These are phyloP conservation scores for Drosophila insularis DNA, from an alignment of 1,140 invertebrate genomes.

Conservation along the genomic window DNA sequence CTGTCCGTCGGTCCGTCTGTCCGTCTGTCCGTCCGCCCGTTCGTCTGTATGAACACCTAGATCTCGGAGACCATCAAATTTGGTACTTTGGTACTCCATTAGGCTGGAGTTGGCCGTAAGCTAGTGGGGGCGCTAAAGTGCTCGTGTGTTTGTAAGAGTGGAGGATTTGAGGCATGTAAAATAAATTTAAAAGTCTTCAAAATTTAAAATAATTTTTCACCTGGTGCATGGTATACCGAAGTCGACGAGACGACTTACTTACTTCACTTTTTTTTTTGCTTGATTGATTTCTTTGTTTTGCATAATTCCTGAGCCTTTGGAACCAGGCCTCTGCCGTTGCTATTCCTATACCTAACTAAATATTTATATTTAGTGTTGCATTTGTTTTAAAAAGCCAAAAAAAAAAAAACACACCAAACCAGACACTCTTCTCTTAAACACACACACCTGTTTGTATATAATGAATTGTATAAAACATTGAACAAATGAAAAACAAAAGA, in stretches of 20 bases:
- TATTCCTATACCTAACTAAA: conserved; percentile 8
- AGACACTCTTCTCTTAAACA: background rate
- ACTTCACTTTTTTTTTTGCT: background rate
- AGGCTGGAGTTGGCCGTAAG: too few relatives aligned
- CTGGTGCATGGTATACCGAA: too few relatives aligned
- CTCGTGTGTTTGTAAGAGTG: too few relatives aligned
- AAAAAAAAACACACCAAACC: background rate
- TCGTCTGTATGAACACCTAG: too few relatives aligned
- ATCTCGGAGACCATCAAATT: too few relatives aligned
- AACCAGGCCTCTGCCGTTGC: conserved; percentile 38
- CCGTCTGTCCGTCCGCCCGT: too few relatives aligned
- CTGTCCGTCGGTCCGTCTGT: too few relatives aligned
- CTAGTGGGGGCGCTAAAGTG: too few relatives aligned
- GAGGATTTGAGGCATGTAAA: too few relatives aligned
- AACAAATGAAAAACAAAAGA: background rate
- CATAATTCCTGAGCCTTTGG: conserved; percentile 53
- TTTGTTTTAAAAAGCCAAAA: background rate
- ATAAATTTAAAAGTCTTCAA: too few relatives aligned
- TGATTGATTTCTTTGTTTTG: conserved; percentile 31
- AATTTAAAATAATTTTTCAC: too few relatives aligned
- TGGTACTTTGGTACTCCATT: background rate
- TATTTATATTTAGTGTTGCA: conserved; percentile 9
- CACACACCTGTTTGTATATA: conserved; percentile 4
- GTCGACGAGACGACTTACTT: too few relatives aligned
- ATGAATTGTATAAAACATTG: background rate